Percentiles rank a stretch among this genome's conserved stretches.
Evolutionary conservation across 2,113 vertebrate genomes (phyloP).

Genomic region (Meriones unguiculatus): DNA sequence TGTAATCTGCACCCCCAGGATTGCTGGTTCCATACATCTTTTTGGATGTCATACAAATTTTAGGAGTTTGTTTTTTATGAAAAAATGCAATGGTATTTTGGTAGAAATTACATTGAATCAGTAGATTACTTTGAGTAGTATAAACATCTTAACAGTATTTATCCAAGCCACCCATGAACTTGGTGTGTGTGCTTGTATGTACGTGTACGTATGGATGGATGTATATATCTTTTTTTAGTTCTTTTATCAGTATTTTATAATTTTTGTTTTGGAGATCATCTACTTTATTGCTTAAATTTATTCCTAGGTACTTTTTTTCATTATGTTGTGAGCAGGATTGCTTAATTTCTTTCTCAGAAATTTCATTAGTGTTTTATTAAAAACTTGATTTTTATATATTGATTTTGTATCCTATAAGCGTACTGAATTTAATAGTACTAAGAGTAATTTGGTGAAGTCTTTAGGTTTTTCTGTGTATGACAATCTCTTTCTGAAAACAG

Average conservation of each 20-base stretch:
- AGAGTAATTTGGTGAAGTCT: too few species aligned
- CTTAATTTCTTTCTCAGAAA: neutral
- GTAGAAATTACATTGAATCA: neutral
- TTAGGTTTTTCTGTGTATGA: too few species aligned
- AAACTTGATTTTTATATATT: too few species aligned
- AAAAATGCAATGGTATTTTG: neutral
- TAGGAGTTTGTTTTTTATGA: neutral
- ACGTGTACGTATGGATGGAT: too few species aligned
- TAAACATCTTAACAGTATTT: neutral
- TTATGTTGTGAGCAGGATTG: too few species aligned
- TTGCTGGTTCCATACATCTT: neutral
- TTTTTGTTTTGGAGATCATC: neutral
- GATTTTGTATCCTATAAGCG: too few species aligned
- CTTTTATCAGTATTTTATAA: neutral
- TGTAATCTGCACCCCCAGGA: neutral
- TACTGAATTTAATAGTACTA: too few species aligned
- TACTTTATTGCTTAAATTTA: neutral
- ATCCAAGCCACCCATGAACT: neutral
- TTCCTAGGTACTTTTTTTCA: too few species aligned
- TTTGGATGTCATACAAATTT: neutral
- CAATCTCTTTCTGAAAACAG: neutral
- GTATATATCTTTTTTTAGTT: neutral
- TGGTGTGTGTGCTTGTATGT: neutral
- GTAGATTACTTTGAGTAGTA: neutral
- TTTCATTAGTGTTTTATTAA: too few species aligned